Evolutionary conservation across 1,140 invertebrate genomes (phyloP).

Genomic region (Leptestheria dahalacensis): DNA sequence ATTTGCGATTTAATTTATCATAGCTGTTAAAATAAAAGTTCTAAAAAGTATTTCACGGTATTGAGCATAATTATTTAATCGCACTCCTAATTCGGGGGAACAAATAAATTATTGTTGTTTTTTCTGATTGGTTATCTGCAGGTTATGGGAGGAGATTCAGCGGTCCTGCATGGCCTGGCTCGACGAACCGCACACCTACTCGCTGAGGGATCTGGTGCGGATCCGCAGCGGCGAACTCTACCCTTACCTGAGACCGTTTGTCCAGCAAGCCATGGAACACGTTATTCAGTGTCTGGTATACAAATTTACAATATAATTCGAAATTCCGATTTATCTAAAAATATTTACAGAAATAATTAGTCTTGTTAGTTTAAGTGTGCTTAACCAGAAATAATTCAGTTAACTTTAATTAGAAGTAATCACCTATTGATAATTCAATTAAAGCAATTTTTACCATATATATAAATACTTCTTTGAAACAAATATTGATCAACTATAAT

Average conservation of each 20-base stretch:
- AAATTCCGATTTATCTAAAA: too few species aligned
- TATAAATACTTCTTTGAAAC: too few species aligned
- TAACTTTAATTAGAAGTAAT: too few species aligned
- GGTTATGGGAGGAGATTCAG: conserved; percentile 40
- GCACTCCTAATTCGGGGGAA: neutral
- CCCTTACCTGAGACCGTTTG: conserved; percentile 40
- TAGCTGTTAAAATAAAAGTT: neutral
- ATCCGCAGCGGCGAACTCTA: conserved; percentile 46
- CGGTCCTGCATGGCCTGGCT: conserved; percentile 42
- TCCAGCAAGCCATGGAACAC: conserved; percentile 43
- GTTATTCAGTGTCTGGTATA: conserved; percentile 50
- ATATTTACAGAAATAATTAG: too few species aligned
- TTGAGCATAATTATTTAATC: too few species aligned
- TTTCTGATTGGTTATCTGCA: conserved; percentile 25
- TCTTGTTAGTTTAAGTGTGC: too few species aligned
- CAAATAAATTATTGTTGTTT: conserved; percentile 10
- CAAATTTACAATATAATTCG: conserved; percentile 9
- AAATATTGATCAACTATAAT: too few species aligned
- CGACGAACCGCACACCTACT: conserved; percentile 53
- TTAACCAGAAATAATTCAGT: too few species aligned
- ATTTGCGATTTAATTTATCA: too few species aligned
- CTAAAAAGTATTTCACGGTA: conserved; percentile 3
- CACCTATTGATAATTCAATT: too few species aligned
- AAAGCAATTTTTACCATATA: too few species aligned
- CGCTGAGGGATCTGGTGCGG: conserved; percentile 54